A percentile compares a stretch with the other conserved stretches of the same genome.
These are phyloP conservation scores for Tetropium fuscum DNA, from an alignment of 2,888 invertebrate genomes.

Conservation along the genomic window DNA sequence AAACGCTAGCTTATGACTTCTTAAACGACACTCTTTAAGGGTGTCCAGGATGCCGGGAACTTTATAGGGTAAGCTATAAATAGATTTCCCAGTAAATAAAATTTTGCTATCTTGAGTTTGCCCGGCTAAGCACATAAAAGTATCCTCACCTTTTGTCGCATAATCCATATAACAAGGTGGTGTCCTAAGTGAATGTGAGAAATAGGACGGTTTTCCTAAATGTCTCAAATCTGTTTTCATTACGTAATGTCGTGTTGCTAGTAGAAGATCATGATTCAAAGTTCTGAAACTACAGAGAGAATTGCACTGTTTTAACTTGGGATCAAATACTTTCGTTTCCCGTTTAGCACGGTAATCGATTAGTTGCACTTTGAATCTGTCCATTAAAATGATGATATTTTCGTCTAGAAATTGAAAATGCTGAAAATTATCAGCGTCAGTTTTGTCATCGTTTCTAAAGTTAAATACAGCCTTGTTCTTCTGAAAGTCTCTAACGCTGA, in stretches of 20 bases:
- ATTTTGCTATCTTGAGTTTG: conserved; percentile 44
- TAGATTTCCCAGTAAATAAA: conserved; percentile 46
- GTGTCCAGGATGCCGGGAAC: conserved; percentile 45
- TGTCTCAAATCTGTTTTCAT: conserved; percentile 45
- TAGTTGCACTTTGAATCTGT: conserved; percentile 38
- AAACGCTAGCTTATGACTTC: conserved; percentile 39
- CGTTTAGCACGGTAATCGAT: conserved; percentile 37
- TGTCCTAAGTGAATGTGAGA: conserved; percentile 42
- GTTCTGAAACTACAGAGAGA: conserved; percentile 43
- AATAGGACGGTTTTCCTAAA: conserved; percentile 33
- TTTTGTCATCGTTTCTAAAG: conserved; percentile 20
- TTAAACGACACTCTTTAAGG: conserved; percentile 37
- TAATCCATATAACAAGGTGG: conserved; percentile 49
- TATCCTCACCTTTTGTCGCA: conserved; percentile 30
- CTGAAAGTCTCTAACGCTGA: conserved; percentile 40
- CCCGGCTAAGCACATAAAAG: conserved; percentile 43
- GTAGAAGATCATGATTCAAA: conserved; percentile 34
- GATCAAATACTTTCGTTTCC: conserved; percentile 37
- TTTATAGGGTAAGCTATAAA: conserved; percentile 46
- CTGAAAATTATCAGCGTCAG: conserved; percentile 33
- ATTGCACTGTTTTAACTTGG: conserved; percentile 46
- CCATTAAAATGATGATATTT: conserved; percentile 39
- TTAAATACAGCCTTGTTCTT: conserved; percentile 27
- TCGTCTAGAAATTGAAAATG: conserved; percentile 43
- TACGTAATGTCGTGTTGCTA: conserved; percentile 45